Evolutionary conservation across 30 jellyfish, hydroid and myxozoan species (phyloP).

Genomic region (Pseudorhiza aurosa): DNA sequence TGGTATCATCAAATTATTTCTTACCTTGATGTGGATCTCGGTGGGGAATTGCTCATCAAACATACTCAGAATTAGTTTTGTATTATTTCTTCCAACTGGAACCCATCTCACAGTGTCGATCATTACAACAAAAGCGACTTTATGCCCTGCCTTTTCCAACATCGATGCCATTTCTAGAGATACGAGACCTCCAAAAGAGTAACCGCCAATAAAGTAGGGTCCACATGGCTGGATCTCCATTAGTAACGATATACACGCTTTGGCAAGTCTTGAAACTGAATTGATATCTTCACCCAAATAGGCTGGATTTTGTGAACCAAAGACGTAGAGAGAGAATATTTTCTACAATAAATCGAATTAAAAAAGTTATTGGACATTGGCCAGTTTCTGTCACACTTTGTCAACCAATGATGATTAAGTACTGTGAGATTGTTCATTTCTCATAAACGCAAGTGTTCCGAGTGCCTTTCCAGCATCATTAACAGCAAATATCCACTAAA

Average conservation of each 20-base stretch:
- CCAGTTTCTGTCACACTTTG: too few relatives aligned
- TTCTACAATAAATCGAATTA: slow-evolving; percentile 24
- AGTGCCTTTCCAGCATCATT: too few relatives aligned
- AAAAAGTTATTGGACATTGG: background rate
- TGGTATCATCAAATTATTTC: background rate
- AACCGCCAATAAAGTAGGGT: slow-evolving; percentile 74
- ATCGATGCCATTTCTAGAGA: slow-evolving; percentile 71
- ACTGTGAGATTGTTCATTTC: too few relatives aligned
- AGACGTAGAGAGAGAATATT: slow-evolving; percentile 45
- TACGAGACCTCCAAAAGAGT: slow-evolving; percentile 72
- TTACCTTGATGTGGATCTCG: slow-evolving; percentile 59
- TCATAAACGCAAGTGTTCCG: too few relatives aligned
- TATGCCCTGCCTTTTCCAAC: slow-evolving; percentile 33
- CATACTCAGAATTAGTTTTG: slow-evolving; percentile 62
- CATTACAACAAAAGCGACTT: slow-evolving; percentile 71
- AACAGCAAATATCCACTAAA: too few relatives aligned
- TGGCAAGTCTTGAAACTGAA: slow-evolving; percentile 48
- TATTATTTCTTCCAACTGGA: slow-evolving; percentile 58
- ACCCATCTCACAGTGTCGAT: slow-evolving; percentile 73
- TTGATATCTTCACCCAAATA: slow-evolving; percentile 64
- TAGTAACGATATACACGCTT: slow-evolving; percentile 41
- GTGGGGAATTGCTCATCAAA: slow-evolving; percentile 14
- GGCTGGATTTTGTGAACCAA: slow-evolving; percentile 67
- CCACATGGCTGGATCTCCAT: slow-evolving; percentile 53
- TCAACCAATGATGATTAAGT: too few relatives aligned